These are phyloP conservation scores for Micropoecilia bifurca DNA, from an alignment of 2,797 vertebrate species.

Conservation along the genomic window DNA sequence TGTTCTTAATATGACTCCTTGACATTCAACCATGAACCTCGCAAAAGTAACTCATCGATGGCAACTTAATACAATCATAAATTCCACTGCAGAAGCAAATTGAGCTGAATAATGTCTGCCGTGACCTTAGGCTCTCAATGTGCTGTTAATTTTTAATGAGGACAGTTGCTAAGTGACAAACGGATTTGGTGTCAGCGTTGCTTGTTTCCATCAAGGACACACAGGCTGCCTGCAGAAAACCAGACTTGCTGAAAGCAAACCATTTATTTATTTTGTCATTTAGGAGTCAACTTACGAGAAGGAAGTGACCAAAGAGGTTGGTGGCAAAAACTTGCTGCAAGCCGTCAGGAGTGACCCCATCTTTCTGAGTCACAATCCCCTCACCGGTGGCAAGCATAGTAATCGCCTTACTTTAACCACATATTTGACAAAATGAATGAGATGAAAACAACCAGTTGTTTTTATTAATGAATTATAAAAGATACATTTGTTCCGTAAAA, in stretches of 20 bases:
- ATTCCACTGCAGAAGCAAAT: slow-evolving; percentile 27
- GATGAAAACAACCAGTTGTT: background rate
- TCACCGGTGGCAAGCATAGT: slow-evolving; percentile 90
- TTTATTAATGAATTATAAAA: background rate
- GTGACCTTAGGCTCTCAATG: slow-evolving; percentile 48
- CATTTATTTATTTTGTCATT: background rate
- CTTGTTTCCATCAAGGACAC: slow-evolving; percentile 37
- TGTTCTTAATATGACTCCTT: background rate
- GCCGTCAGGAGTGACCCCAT: slow-evolving; percentile 85
- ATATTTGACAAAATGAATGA: background rate
- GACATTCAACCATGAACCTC: background rate
- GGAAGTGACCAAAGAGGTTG: slow-evolving; percentile 95
- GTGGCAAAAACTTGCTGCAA: slow-evolving; percentile 92
- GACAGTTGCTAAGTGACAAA: slow-evolving; percentile 54
- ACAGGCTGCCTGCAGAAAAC: slow-evolving; percentile 36
- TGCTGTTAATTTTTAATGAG: slow-evolving; percentile 75
- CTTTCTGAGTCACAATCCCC: slow-evolving; percentile 89
- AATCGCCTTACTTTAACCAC: slow-evolving; percentile 79
- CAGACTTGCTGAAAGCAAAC: background rate
- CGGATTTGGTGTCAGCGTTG: slow-evolving; percentile 53
- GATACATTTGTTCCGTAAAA: background rate
- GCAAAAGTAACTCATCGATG: slow-evolving; percentile 1
- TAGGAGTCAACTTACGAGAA: slow-evolving; percentile 82
- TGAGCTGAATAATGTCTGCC: slow-evolving; percentile 42
- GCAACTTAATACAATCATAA: slow-evolving; percentile 10